Percentiles rank a stretch among this genome's conserved stretches.
Conservation (phyloP, 1,140 invertebrate species). For the Mizuhopecten yessoensis region DNA sequence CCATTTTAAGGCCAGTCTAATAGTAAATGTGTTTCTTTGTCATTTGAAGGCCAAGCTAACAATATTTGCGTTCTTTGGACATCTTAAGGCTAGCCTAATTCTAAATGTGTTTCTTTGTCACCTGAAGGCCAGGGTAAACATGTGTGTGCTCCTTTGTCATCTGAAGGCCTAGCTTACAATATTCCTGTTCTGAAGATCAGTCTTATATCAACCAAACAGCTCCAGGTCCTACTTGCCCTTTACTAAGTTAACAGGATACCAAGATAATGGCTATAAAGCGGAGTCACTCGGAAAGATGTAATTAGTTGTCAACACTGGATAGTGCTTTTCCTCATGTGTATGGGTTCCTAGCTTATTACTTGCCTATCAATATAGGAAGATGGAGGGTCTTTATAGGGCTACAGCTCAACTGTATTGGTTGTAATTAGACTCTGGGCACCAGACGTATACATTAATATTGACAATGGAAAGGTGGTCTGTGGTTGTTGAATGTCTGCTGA, state of each 20-base stretch:
- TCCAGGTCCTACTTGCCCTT: neutral
- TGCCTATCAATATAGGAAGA: neutral
- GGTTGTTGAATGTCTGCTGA: neutral
- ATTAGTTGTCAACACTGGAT: neutral
- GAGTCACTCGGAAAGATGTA: neutral
- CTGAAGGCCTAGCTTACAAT: too few relatives aligned
- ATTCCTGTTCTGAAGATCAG: too few relatives aligned
- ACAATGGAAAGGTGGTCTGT: neutral
- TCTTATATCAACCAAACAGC: too few relatives aligned
- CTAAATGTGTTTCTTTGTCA: too few relatives aligned
- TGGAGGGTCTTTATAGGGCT: neutral
- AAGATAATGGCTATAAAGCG: neutral
- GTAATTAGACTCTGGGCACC: neutral
- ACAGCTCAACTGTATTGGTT: neutral
- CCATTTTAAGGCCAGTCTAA: too few relatives aligned
- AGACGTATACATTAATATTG: neutral
- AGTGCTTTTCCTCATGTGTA: neutral
- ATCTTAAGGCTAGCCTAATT: too few relatives aligned
- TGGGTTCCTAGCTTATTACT: neutral
- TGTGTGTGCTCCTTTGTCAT: too few relatives aligned
- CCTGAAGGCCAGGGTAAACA: too few relatives aligned
- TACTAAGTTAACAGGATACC: neutral
- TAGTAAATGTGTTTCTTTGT: too few relatives aligned
- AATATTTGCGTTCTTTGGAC: too few relatives aligned
- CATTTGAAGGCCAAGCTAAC: too few relatives aligned